Evolutionary conservation across 1,140 invertebrate species (phyloP).

Genomic region (Macrobrachium nipponense): DNA sequence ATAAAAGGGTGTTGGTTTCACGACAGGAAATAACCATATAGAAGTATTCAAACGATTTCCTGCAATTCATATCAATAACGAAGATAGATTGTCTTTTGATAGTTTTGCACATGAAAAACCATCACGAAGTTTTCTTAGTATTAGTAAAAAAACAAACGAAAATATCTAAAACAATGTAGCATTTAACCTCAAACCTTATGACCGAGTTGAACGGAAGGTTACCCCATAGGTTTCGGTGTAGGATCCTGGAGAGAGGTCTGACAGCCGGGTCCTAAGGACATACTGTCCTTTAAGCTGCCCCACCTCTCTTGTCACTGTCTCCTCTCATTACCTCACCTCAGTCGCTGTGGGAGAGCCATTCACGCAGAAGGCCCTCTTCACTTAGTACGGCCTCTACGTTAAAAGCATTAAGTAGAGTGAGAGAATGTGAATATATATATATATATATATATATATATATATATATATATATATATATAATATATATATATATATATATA

Average conservation of each 20-base stretch:
- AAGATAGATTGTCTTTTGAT: no score
- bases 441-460: neutral
- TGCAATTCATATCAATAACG: no score
- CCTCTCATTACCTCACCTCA: constrained; percentile 58
- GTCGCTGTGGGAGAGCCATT: constrained; percentile 27
- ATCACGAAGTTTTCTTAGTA: no score
- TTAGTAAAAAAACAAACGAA: no score
- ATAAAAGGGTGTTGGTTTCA: no score
- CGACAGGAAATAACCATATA: no score
- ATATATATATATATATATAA: neutral
- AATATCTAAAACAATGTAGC: no score
- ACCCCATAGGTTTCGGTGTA: neutral
- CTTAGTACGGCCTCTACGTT: no score
- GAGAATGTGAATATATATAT: neutral
- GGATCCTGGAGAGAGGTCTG: constrained; percentile 13
- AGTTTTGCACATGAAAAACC: no score
- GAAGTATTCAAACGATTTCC: no score
- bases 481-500: constrained; percentile 23
- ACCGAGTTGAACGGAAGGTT: neutral
- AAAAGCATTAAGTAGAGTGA: neutral
- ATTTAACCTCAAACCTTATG: neutral
- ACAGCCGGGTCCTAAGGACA: constrained; percentile 27
- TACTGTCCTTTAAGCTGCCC: constrained; percentile 40
- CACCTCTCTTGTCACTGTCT: constrained; percentile 60
- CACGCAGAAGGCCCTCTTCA: constrained; percentile 33